A percentile compares a stretch with the other conserved stretches of the same genome.
Evolutionary conservation across 2,888 invertebrate species (phyloP).

Genomic region (Malthinus seriepunctatus): DNA sequence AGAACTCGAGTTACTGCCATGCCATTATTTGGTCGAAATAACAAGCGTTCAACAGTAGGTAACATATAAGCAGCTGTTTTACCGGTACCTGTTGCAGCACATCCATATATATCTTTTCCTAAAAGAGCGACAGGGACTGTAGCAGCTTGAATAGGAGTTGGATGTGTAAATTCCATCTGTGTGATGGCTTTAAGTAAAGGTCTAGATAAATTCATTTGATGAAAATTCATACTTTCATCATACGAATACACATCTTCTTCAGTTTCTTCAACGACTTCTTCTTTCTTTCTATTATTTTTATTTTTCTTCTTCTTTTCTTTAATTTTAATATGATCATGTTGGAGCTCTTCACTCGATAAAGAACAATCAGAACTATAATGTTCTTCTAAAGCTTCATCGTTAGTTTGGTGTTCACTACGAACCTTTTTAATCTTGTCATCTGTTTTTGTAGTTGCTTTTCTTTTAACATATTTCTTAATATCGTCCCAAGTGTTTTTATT

Average conservation of each 20-base stretch:
- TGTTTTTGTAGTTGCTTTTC: conserved; percentile 77
- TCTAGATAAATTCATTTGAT: conserved; percentile 95
- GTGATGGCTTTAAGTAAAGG: conserved; percentile 91
- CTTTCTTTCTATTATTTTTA: conserved; percentile 48
- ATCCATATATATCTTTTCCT: conserved; percentile 95
- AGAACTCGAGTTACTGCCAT: conserved; percentile 79
- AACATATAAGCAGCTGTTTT: conserved; percentile 99
- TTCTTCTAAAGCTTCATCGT: conserved; percentile 56
- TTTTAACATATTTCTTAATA: conserved; percentile 75
- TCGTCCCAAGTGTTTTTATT: conserved; percentile 83
- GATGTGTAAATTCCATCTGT: conserved; percentile 86
- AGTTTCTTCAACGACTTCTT: conserved; percentile 58
- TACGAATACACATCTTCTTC: conserved; percentile 68
- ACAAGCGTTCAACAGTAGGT: conserved; percentile 90
- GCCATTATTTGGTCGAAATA: conserved; percentile 79
- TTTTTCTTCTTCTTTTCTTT: conserved; percentile 65
- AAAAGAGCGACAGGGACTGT: conserved; percentile 92
- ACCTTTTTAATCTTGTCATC: conserved; percentile 81
- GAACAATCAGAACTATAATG: conserved; percentile 61
- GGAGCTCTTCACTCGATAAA: conserved; percentile 79
- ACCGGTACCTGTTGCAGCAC: conserved; percentile 97
- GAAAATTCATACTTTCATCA: conserved; percentile 72
- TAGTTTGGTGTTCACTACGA: conserved; percentile 41
- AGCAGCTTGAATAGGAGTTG: conserved; percentile 95
- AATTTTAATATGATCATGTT: conserved; percentile 69